Evolutionary conservation across 1,140 invertebrate species (phyloP).

Genomic region (Metaphire vulgaris): DNA sequence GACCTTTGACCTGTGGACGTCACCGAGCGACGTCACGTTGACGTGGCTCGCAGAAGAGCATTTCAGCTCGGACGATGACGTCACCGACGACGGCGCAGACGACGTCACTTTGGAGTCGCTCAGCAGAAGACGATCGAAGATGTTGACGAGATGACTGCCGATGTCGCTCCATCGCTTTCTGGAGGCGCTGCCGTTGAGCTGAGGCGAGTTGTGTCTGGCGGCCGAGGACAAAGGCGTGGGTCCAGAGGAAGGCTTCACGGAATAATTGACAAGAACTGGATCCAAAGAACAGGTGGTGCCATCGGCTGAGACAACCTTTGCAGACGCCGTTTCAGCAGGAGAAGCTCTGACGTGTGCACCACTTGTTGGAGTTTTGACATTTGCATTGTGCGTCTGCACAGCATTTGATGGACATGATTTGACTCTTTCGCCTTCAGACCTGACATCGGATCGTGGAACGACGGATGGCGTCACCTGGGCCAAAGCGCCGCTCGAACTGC

Average conservation of each 20-base stretch:
- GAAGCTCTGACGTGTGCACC: background rate
- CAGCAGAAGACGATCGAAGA: slow-evolving; percentile 62
- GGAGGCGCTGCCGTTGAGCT: slow-evolving; percentile 39
- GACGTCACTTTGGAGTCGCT: slow-evolving; percentile 49
- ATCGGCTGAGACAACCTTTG: background rate
- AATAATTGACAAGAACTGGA: background rate
- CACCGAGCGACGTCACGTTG: background rate
- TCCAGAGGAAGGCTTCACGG: background rate
- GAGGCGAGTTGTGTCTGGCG: background rate
- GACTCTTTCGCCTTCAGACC: background rate
- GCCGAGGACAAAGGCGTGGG: background rate
- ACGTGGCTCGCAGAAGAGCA: background rate
- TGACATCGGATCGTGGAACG: background rate
- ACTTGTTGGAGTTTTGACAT: too few relatives aligned
- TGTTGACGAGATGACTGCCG: slow-evolving; percentile 63
- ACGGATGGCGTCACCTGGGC: background rate
- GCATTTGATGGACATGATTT: background rate
- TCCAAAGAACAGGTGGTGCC: background rate
- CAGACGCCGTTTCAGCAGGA: background rate
- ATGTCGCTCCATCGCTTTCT: slow-evolving; percentile 69
- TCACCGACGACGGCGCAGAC: background rate
- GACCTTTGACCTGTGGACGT: background rate
- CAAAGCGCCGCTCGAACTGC: background rate
- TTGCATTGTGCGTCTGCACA: background rate
- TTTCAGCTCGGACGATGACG: background rate